phyloP scores from a whole-genome alignment of 2,797 vertebrate species.

The Coracias cyanogaster region DNA sequence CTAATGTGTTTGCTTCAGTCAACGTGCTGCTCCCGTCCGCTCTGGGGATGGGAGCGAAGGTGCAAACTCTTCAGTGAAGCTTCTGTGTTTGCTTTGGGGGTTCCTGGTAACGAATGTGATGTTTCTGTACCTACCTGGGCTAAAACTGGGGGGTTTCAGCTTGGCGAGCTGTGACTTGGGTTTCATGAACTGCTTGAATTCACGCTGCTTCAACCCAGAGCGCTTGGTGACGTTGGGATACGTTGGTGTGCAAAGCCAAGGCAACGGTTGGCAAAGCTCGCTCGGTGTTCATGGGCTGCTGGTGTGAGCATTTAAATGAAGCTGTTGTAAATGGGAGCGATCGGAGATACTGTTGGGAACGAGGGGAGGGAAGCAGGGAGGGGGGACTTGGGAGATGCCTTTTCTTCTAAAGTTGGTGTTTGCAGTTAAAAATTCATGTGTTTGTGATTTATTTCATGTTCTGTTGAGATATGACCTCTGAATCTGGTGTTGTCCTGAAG shows the following conservation, averaged over 20 bases:
- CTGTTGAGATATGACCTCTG: not conserved
- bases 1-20: not conserved
- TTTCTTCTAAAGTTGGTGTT: not conserved
- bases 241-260: not conserved
- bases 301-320: not conserved
- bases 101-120: rapidly evolving
- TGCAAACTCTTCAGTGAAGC: not conserved
- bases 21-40: not conserved
- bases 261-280: not conserved
- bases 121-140: not conserved
- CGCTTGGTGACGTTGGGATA: rapidly evolving
- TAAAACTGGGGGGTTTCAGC: not conserved
- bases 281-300: not conserved
- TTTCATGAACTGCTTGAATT: not conserved
- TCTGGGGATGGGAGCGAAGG: not conserved
- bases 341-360: not conserved
- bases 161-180: not conserved
- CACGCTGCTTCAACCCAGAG: not conserved
- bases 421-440: not conserved
- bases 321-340: not conserved
- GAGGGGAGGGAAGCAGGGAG: not conserved
- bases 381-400: not conserved
- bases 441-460: not conserved
- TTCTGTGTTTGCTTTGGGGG: not conserved
- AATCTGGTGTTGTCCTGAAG: not conserved